Conservation (phyloP, 2,797 vertebrate species). For the Notolepis coatsorum region DNA sequence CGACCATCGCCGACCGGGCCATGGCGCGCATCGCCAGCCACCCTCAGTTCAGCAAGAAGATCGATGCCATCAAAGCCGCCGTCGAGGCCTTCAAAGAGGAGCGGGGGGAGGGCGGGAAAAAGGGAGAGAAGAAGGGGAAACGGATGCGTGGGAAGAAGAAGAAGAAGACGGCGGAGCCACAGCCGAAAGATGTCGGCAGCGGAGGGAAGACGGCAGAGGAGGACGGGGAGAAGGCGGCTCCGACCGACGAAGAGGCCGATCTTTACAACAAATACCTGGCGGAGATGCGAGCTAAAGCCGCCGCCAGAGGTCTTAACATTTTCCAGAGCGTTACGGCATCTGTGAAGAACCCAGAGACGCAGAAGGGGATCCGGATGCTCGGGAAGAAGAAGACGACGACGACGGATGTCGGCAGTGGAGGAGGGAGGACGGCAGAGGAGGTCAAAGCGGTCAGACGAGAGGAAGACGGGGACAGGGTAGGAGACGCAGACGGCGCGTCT, state of each 20-base stretch:
- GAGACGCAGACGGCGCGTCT: not conserved
- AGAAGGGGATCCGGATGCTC: not conserved
- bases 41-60: conserved; percentile 87
- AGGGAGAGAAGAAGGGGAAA: conserved; percentile 11
- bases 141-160: no score
- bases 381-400: not conserved
- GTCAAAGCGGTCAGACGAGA: not conserved
- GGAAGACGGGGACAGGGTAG: not conserved
- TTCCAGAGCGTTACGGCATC: no score
- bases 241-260: not conserved
- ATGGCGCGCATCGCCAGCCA: conserved; percentile 88
- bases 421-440: conserved; percentile 7
- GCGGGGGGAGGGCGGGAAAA: conserved; percentile 38
- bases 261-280: not conserved
- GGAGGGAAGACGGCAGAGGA: not conserved
- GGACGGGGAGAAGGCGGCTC: not conserved
- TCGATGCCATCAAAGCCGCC: conserved; percentile 81
- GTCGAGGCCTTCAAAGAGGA: conserved; percentile 79
- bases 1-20: conserved; percentile 85
- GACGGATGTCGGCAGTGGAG: not conserved
- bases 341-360: conserved; percentile 17
- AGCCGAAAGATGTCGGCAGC: not conserved
- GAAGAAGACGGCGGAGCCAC: conserved; percentile 3
- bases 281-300: not conserved
- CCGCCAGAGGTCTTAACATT: no score